phyloP scores from a whole-genome alignment of 2,113 vertebrate species.

The Phycodurus eques region DNA sequence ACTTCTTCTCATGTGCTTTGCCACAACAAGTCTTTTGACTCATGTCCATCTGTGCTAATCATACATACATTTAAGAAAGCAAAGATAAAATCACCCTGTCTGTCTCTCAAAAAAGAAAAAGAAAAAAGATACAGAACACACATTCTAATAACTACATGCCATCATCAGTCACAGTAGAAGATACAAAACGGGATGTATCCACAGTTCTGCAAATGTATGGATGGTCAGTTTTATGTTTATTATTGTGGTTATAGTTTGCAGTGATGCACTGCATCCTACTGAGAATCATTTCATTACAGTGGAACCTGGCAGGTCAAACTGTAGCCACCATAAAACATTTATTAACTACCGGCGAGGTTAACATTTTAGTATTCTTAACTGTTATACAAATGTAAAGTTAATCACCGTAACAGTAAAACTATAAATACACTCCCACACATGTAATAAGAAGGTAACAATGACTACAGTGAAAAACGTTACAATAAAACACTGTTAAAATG shows the following conservation, averaged over 20 bases:
- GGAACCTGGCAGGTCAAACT: neutral
- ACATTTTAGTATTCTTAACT: neutral
- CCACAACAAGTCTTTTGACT: conserved; percentile 77
- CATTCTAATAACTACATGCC: neutral
- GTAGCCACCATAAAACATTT: neutral
- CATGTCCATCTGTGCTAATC: conserved; percentile 77
- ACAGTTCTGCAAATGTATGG: neutral
- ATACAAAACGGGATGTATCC: neutral
- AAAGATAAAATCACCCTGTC: conserved; percentile 58
- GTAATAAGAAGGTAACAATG: neutral
- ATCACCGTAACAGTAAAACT: neutral
- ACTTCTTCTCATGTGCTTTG: conserved; percentile 52
- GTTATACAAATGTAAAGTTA: neutral
- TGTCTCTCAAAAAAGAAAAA: conserved; percentile 15
- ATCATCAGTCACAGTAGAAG: neutral
- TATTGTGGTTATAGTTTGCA: neutral
- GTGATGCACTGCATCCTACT: neutral
- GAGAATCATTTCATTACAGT: neutral
- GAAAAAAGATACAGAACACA: neutral
- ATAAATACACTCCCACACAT: neutral
- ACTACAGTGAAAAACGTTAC: neutral
- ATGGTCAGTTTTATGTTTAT: neutral
- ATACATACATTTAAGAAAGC: conserved; percentile 70
- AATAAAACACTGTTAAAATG: neutral
- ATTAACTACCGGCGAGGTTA: neutral